Conservation (phyloP, 2,113 vertebrate species). For the Toxotes chatareus region DNA sequence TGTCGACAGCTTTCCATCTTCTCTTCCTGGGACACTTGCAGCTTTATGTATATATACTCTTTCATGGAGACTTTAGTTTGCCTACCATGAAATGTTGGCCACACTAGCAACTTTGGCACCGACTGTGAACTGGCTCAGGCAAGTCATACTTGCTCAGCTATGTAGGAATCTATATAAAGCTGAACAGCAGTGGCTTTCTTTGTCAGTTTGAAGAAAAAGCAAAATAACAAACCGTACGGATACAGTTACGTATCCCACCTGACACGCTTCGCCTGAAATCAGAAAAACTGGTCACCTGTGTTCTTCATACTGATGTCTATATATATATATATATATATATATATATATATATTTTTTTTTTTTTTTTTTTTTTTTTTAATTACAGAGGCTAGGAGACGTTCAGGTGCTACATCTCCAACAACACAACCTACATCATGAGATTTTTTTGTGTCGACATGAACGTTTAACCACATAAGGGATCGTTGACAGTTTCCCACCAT, state of each 20-base stretch:
- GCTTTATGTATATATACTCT: conserved; percentile 40
- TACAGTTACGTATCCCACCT: conserved; percentile 23
- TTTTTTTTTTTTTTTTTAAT: conserved; percentile 32
- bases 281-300: conserved; percentile 18
- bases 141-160: conserved; percentile 52
- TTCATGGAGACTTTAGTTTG: conserved; percentile 42
- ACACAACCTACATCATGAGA: conserved; percentile 41
- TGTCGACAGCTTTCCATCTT: conserved; percentile 26
- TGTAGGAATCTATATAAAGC: conserved; percentile 50
- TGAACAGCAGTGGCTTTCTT: conserved; percentile 32
- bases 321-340: neutral
- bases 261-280: conserved; percentile 31
- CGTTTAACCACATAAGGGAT: conserved; percentile 46
- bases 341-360: neutral
- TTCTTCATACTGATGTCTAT: conserved; percentile 22
- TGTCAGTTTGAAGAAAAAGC: conserved; percentile 28
- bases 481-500: conserved; percentile 55
- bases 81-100: conserved; percentile 41
- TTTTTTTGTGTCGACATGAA: conserved; percentile 52
- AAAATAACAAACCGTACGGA: conserved; percentile 8
- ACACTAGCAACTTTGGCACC: conserved; percentile 29
- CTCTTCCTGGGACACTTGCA: conserved; percentile 48
- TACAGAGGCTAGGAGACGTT: conserved; percentile 64
- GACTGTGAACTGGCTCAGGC: conserved; percentile 51
- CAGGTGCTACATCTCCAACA: conserved; percentile 67